Evolutionary conservation across 2,113 vertebrate genomes (phyloP).

Genomic region (Sebastes fasciatus): DNA sequence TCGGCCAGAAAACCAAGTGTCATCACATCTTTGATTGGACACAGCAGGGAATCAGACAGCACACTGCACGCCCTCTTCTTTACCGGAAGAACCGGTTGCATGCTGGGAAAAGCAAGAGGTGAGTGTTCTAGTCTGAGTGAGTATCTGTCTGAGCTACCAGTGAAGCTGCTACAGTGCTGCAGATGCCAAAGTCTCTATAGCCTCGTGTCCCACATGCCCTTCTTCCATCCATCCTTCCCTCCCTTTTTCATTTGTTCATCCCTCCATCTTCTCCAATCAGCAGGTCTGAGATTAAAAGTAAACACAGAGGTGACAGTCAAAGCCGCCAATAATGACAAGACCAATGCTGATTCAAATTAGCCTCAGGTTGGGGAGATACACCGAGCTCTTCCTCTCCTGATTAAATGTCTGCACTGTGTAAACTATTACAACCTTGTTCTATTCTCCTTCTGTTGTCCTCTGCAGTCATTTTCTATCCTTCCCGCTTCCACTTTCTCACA

Average conservation of each 20-base stretch:
- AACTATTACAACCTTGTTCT: conserved; percentile 63
- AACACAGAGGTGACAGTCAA: conserved; percentile 89
- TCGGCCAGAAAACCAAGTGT: conserved; percentile 50
- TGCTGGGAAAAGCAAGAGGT: conserved; percentile 25
- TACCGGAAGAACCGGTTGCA: conserved; percentile 56
- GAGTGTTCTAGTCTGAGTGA: conserved; percentile 9
- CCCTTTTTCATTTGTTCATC: conserved; percentile 50
- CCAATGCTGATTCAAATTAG: conserved; percentile 92
- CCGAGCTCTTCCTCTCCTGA: conserved; percentile 65
- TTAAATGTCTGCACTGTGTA: conserved; percentile 79
- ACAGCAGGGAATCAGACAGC: conserved; percentile 53
- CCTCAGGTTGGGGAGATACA: conserved; percentile 77
- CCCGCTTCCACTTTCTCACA: conserved; percentile 5
- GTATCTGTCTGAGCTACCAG: conserved; percentile 15
- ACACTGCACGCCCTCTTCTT: conserved; percentile 26
- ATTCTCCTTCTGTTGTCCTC: conserved; percentile 58
- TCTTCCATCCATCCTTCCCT: conserved; percentile 7
- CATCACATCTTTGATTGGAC: conserved; percentile 64
- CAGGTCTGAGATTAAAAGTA: conserved; percentile 86
- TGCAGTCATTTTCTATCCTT: conserved; percentile 15
- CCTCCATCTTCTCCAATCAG: conserved; percentile 87
- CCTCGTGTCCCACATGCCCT: conserved; percentile 35
- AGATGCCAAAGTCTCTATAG: conserved; percentile 34
- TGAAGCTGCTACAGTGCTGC: neutral
- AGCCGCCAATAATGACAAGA: conserved; percentile 84